phyloP scores from a whole-genome alignment of 2,888 invertebrate genomes.

The Caenorhabditis sp. region DNA sequence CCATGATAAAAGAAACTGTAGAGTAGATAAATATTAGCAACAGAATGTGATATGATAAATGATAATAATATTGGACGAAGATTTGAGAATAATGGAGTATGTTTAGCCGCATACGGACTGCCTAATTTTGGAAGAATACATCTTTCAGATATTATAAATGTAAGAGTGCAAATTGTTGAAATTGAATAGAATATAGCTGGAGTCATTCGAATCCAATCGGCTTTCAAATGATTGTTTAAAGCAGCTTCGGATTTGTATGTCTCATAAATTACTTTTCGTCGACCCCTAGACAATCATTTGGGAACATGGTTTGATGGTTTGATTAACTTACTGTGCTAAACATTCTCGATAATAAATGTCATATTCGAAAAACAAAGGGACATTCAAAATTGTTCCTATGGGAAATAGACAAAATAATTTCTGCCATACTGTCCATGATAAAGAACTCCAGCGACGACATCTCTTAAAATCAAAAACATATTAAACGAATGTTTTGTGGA shows the following conservation, averaged over 20 bases:
- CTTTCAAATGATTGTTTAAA: conserved; percentile 40
- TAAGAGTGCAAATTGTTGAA: conserved; percentile 39
- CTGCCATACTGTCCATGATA: conserved; percentile 55
- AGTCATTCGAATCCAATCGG: conserved; percentile 43
- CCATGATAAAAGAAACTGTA: background rate
- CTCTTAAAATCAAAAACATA: conserved; percentile 31
- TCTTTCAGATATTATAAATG: conserved; percentile 47
- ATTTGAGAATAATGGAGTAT: conserved; percentile 53
- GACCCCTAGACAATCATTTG: conserved; percentile 22
- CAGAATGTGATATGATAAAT: conserved; percentile 32
- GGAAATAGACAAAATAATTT: conserved; percentile 56
- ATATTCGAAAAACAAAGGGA: conserved; percentile 53
- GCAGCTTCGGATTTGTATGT: conserved; percentile 30
- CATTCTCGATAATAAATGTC: conserved; percentile 49
- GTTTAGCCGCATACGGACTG: conserved; percentile 51
- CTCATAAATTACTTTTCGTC: conserved; percentile 29
- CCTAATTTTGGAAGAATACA: conserved; percentile 55
- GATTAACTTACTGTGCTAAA: background rate
- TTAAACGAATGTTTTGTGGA: too few species aligned
- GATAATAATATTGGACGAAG: conserved; percentile 47
- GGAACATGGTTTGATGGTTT: background rate
- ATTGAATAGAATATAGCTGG: conserved; percentile 53
- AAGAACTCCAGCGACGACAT: conserved; percentile 53
- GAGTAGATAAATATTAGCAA: conserved; percentile 20
- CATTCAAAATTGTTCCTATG: conserved; percentile 53